These are phyloP conservation scores for Centropus unirufus DNA, from an alignment of 2,113 vertebrate species.

Conservation along the genomic window DNA sequence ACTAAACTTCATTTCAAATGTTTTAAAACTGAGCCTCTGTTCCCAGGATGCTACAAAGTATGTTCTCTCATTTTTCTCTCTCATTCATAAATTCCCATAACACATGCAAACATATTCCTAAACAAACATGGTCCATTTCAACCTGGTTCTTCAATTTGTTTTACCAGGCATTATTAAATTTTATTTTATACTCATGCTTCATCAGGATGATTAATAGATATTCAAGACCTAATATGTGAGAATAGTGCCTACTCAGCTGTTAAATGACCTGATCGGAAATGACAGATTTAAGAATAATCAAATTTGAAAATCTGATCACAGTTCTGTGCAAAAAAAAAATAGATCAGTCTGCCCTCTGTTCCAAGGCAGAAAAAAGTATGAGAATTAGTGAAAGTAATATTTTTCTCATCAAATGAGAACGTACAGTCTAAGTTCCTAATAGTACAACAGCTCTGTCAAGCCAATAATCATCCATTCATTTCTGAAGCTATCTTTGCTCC, in stretches of 20 bases:
- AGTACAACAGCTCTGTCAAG: slow-evolving; percentile 13
- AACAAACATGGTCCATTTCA: fast-evolving
- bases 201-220: not conserved
- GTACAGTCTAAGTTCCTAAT: slow-evolving; percentile 5
- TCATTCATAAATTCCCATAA: not conserved
- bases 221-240: not conserved
- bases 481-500: slow-evolving; percentile 4
- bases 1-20: not conserved
- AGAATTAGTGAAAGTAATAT: not conserved
- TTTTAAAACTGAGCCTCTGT: not conserved
- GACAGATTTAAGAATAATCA: not conserved
- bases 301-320: not conserved
- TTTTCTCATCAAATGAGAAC: slow-evolving; percentile 1
- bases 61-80: not conserved
- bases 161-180: not conserved
- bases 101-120: not conserved
- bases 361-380: not conserved
- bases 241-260: not conserved
- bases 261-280: not conserved
- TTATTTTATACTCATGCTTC: not conserved
- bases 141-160: not conserved
- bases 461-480: slow-evolving; percentile 4
- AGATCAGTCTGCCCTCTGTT: not conserved
- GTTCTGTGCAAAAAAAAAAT: no score
- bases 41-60: not conserved